phyloP scores from a whole-genome alignment of 2,797 vertebrate species.

The Eutrigla gurnardus region DNA sequence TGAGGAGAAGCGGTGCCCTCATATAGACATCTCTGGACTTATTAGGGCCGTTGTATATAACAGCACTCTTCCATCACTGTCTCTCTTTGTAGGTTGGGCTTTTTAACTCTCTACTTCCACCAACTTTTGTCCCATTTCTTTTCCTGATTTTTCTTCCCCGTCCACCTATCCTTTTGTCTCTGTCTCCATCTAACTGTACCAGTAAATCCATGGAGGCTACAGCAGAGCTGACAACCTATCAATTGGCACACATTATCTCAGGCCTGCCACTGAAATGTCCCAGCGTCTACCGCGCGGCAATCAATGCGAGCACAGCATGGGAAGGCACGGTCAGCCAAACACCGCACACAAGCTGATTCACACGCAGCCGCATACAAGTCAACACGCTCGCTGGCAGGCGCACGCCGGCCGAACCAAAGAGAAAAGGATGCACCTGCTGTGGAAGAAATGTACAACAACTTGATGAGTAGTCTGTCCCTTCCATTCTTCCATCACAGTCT shows the following conservation, averaged over 20 bases:
- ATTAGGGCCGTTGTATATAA: conserved; percentile 30
- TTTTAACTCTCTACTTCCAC: conserved; percentile 19
- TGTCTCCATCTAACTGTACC: conserved; percentile 12
- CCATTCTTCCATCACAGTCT: conserved; percentile 25
- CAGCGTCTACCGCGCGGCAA: conserved; percentile 31
- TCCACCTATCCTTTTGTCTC: conserved; percentile 13
- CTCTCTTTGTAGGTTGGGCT: conserved; percentile 13
- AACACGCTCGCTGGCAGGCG: conserved; percentile 15
- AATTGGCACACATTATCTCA: conserved; percentile 56
- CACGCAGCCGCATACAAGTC: conserved; percentile 5
- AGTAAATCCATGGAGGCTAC: conserved; percentile 36
- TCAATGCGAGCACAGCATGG: conserved; percentile 58
- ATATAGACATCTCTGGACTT: conserved; percentile 38
- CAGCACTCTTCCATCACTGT: conserved; percentile 1
- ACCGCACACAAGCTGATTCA: conserved; percentile 42
- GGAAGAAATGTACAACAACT: not conserved
- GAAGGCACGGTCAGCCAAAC: conserved; percentile 46
- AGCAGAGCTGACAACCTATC: conserved; percentile 44
- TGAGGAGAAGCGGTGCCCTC: conserved; percentile 26
- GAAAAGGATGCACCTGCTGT: conserved; percentile 6
- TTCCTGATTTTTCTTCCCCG: not conserved
- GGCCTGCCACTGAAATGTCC: conserved; percentile 44
- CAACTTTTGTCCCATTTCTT: conserved; percentile 3
- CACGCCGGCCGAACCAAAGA: conserved; percentile 20
- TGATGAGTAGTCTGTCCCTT: conserved; percentile 5